These are phyloP conservation scores for Drosophila sulfurigaster DNA, from an alignment of 1,140 invertebrate species.

Conservation along the genomic window DNA sequence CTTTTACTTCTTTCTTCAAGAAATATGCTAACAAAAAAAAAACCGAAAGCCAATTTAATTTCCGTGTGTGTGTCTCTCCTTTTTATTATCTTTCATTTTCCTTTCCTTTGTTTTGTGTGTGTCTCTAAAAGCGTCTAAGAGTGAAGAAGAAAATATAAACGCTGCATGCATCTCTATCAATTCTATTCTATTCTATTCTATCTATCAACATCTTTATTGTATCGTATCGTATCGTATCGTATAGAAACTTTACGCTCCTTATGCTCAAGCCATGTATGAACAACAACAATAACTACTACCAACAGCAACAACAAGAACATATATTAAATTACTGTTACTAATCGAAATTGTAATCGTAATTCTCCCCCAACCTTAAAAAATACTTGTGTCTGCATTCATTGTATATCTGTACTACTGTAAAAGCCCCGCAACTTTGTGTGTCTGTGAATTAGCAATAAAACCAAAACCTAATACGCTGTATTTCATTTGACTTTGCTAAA, in stretches of 20 bases:
- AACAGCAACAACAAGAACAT: constrained; percentile 36
- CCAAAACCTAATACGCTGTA: constrained; percentile 72
- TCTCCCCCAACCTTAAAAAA: neutral
- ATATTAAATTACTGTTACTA: constrained; percentile 33
- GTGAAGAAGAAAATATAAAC: constrained; percentile 19
- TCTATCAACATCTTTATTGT: constrained; percentile 24
- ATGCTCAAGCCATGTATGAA: constrained; percentile 75
- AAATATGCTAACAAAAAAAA: neutral
- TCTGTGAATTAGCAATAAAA: constrained; percentile 81
- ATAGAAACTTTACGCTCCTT: constrained; percentile 39
- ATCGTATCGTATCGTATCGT: constrained; percentile 19
- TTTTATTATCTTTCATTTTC: neutral
- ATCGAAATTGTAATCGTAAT: constrained; percentile 29
- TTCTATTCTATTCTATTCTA: constrained; percentile 15
- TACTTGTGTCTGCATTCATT: constrained; percentile 61
- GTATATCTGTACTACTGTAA: constrained; percentile 70
- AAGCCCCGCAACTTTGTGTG: constrained; percentile 65
- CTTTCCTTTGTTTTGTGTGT: constrained; percentile 14
- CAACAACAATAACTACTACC: constrained; percentile 39
- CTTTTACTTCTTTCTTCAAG: constrained; percentile 58
- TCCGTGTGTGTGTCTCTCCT: constrained; percentile 42
- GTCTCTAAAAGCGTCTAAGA: constrained; percentile 23
- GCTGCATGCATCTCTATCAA: constrained; percentile 60
- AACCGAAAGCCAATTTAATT: constrained; percentile 19
- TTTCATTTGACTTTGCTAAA: constrained; percentile 34